Conservation (phyloP, 2,888 invertebrate genomes). For the Microctonus aethiopoides region DNA sequence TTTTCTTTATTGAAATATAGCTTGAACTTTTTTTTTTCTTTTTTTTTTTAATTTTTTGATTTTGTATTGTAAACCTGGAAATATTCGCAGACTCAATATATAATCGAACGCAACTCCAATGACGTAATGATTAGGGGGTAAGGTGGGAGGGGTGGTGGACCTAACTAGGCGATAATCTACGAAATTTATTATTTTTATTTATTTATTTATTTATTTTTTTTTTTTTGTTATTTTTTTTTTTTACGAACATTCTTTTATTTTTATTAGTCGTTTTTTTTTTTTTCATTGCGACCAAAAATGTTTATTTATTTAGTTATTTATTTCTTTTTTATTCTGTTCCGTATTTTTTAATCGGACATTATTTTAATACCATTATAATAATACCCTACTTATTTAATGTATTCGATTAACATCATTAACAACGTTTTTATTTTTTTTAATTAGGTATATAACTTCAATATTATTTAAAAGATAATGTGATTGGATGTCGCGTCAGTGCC, state of each 20-base stretch:
- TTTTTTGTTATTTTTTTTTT: no score
- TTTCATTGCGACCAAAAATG: neutral
- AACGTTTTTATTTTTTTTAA: conserved; percentile 52
- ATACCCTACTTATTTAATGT: conserved; percentile 48
- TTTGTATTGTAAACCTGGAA: conserved; percentile 41
- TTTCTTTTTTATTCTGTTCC: conserved; percentile 16
- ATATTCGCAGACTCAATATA: conserved; percentile 53
- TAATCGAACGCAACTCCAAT: conserved; percentile 35
- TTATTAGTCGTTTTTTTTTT: conserved; percentile 6
- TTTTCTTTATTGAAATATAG: conserved; percentile 24
- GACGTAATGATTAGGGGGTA: conserved; percentile 16
- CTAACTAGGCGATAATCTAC: conserved; percentile 53
- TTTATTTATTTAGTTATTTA: neutral
- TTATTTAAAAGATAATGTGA: conserved; percentile 65
- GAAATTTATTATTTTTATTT: conserved; percentile 23
- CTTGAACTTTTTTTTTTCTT: conserved; percentile 23
- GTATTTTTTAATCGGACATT: conserved; percentile 29
- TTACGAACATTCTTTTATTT: conserved; percentile 17
- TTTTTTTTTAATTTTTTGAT: conserved; percentile 27
- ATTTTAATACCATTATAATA: conserved; percentile 38
- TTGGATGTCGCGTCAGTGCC: conserved; percentile 65
- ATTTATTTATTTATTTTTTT: no score
- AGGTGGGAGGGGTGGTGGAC: conserved; percentile 20
- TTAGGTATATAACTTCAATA: conserved; percentile 42
- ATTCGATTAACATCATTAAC: conserved; percentile 61